A percentile compares a stretch with the other conserved stretches of the same genome.
phyloP scores from a whole-genome alignment of 2,797 vertebrate species.

The Gobio occitaniae region DNA sequence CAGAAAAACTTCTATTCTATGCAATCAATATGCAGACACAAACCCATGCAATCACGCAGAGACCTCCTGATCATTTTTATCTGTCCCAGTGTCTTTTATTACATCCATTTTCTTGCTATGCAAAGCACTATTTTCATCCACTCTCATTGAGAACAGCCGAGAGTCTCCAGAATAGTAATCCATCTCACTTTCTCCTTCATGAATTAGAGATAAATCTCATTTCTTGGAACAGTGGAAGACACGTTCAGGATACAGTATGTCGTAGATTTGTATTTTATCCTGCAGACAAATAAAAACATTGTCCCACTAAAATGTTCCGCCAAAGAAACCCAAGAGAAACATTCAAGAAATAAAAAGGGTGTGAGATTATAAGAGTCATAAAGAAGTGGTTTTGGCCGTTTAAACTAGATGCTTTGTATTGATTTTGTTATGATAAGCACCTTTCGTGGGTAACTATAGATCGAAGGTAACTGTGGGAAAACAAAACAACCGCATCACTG shows the following conservation, averaged over 20 bases:
- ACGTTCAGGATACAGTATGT: slow-evolving; percentile 10
- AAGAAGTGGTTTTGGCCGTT: background rate
- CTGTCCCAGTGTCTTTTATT: slow-evolving; percentile 36
- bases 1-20: slow-evolving; percentile 53
- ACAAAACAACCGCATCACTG: slow-evolving; percentile 41
- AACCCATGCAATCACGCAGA: slow-evolving; percentile 17
- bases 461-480: slow-evolving; percentile 53
- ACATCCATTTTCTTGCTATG: slow-evolving; percentile 44
- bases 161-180: slow-evolving; percentile 27
- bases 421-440: slow-evolving; percentile 21
- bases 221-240: slow-evolving; percentile 34
- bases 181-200: slow-evolving; percentile 56
- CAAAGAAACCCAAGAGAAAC: background rate
- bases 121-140: slow-evolving; percentile 57
- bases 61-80: slow-evolving; percentile 18
- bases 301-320: slow-evolving; percentile 1
- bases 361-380: background rate
- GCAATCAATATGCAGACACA: slow-evolving; percentile 42
- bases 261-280: slow-evolving; percentile 19
- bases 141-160: slow-evolving; percentile 32
- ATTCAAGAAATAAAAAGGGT: background rate
- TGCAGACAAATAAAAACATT: background rate
- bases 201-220: slow-evolving; percentile 57
- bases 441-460: slow-evolving; percentile 26
- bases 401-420: slow-evolving; percentile 13